Base-by-base conservation (phyloP, 2,888 invertebrate species). In the Sicus ferrugineus region DNA sequence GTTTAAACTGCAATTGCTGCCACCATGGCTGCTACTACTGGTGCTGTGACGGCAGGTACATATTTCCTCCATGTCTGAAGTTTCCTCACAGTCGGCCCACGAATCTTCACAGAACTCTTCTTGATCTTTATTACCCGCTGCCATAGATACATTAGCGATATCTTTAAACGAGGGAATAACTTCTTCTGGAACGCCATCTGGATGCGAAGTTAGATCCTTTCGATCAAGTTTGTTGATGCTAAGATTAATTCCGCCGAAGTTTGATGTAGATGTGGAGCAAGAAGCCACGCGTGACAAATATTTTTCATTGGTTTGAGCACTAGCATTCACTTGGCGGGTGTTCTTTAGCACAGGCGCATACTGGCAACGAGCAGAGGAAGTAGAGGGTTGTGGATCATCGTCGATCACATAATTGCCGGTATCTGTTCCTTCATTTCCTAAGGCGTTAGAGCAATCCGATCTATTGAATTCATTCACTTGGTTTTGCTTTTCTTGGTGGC, bases 61-160 rank as follows among this genome's bases (percentile, higher is more conserved):
- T 56, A 84, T 77, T 73, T 86, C 86, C 72, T 86, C 85, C 56
- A 78, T 16, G 71, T 85, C 84, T 11, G 81, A 82, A 67, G 81
- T 84, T 67, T 84, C 86, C 48, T 86, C 86, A 71, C 84, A 83
- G 71, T 85, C 85, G 48, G 78, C 84, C 83, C 85, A 85, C 0
- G 82, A 80, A 28, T 84, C 83, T 7, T 83, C 65, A 31, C 52
- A 30, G 48, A 31, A 67, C 42, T 67, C 67, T 30, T 23, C 78
- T 50, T 31, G 28, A 0, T 67, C 67, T 28, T 67, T 59, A 7
- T 58, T 38, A 38, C 23, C 23, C 52, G 69, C 70, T 38, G 30
- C 59, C 19, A 46, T 67, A 23, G 68, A 54, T n/a, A 52, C 72
- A 31, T 70, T 65, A 21, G 72, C 63, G n/a, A 59, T 64, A 34